A percentile compares a stretch with the other conserved stretches of the same genome.
Conservation (phyloP, 53 echinoderm and acorn worm genomes). For the Actinopyga echinites region DNA sequence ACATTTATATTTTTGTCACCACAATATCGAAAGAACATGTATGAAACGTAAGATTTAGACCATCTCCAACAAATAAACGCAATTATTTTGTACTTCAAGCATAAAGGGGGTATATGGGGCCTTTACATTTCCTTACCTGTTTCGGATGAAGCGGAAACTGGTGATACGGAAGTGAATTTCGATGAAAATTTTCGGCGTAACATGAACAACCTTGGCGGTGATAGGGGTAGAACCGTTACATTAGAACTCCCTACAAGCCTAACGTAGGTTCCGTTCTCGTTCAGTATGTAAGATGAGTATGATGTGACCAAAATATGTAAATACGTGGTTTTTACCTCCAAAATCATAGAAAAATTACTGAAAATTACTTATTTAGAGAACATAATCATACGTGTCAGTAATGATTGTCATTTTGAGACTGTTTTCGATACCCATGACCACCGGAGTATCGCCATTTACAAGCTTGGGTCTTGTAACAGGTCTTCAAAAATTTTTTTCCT, state of each 20-base stretch:
- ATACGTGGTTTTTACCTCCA: not conserved
- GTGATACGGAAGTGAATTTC: constrained; percentile 19
- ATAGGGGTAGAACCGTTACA: constrained; percentile 19
- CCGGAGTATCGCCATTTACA: no score
- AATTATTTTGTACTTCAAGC: not conserved
- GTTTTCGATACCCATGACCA: no score
- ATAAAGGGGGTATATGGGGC: no score
- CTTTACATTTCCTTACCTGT: constrained; percentile 12
- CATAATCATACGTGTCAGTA: no score
- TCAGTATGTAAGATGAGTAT: no score
- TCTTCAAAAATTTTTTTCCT: no score
- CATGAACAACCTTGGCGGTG: not conserved
- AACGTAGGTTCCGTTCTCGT: no score
- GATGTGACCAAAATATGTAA: not conserved
- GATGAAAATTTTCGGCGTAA: constrained; percentile 6
- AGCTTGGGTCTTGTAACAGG: no score
- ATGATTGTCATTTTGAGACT: no score
- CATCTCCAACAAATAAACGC: constrained; percentile 1
- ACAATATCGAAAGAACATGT: constrained; percentile 1
- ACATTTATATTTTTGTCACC: not conserved
- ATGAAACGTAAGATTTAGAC: constrained; percentile 18
- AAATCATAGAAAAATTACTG: no score
- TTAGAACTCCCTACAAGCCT: constrained; percentile 9
- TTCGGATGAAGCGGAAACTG: constrained; percentile 15
- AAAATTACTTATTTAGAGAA: no score